Percentiles rank a stretch among this genome's conserved stretches.
These are phyloP conservation scores for Drosophila nigricruria DNA, from an alignment of 2,888 invertebrate species.

Conservation along the genomic window DNA sequence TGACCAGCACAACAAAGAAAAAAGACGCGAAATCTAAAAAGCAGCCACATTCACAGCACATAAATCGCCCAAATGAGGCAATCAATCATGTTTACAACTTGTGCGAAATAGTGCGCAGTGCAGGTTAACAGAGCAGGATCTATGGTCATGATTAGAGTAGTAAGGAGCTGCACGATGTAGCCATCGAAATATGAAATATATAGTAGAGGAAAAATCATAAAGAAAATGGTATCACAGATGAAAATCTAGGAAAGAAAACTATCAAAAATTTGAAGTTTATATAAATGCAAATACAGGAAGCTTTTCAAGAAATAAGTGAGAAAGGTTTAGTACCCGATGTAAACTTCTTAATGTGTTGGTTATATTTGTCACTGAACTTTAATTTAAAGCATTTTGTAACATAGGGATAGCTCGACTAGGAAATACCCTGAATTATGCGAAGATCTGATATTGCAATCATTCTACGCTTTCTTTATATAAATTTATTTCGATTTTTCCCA, in stretches of 20 bases:
- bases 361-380: too few relatives aligned
- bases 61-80: slow-evolving; percentile 74
- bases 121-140: slow-evolving; percentile 14
- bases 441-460: too few relatives aligned
- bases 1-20: slow-evolving; percentile 37
- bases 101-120: slow-evolving; percentile 25
- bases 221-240: neutral
- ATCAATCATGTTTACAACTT: slow-evolving; percentile 58
- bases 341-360: too few relatives aligned
- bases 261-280: neutral
- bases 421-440: too few relatives aligned
- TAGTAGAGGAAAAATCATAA: too few relatives aligned
- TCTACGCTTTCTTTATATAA: too few relatives aligned
- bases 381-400: too few relatives aligned
- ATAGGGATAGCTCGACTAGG: too few relatives aligned
- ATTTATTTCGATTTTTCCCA: too few relatives aligned
- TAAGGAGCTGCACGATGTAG: neutral
- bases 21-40: slow-evolving; percentile 7
- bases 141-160: neutral
- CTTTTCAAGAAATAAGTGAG: too few relatives aligned
- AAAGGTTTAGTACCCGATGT: too few relatives aligned
- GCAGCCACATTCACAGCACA: slow-evolving; percentile 70
- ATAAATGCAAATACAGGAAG: slow-evolving; percentile 2
- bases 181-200: neutral
- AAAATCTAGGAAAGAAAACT: neutral